Conservation (phyloP, 2,113 vertebrate species). For the Siniperca knerii region DNA sequence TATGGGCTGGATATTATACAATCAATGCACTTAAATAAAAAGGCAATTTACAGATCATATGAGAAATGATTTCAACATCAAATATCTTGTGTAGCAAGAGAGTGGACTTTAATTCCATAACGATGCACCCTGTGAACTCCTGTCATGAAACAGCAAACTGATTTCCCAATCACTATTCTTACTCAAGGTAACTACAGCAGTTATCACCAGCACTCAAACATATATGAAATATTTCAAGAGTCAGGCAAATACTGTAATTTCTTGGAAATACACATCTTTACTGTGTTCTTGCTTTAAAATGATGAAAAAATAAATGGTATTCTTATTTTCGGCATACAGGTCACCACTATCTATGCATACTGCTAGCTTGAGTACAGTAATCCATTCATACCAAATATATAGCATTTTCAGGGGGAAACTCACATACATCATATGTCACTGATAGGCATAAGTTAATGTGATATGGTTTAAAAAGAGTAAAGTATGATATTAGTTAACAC, state of each 20-base stretch:
- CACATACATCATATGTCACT: neutral
- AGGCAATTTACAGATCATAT: conserved; percentile 51
- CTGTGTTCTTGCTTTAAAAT: neutral
- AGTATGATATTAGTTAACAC: neutral
- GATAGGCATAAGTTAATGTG: neutral
- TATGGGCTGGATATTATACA: conserved; percentile 51
- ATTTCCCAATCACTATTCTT: neutral
- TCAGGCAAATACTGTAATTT: conserved; percentile 31
- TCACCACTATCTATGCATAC: conserved; percentile 43
- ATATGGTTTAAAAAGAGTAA: neutral
- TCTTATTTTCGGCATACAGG: conserved; percentile 21
- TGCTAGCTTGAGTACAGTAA: conserved; percentile 43
- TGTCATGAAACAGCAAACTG: conserved; percentile 10
- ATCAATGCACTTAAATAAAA: conserved; percentile 62
- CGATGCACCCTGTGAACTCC: neutral
- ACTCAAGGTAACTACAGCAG: neutral
- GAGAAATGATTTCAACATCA: conserved; percentile 41
- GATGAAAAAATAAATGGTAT: conserved; percentile 29
- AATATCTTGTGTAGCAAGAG: conserved; percentile 17
- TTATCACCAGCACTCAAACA: conserved; percentile 16
- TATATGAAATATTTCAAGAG: conserved; percentile 18
- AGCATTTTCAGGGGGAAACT: neutral
- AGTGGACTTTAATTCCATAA: neutral
- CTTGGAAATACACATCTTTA: conserved; percentile 8
- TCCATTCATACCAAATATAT: conserved; percentile 15